phyloP scores from a whole-genome alignment of 2,888 invertebrate genomes.

The Pasiphila rectangulata region DNA sequence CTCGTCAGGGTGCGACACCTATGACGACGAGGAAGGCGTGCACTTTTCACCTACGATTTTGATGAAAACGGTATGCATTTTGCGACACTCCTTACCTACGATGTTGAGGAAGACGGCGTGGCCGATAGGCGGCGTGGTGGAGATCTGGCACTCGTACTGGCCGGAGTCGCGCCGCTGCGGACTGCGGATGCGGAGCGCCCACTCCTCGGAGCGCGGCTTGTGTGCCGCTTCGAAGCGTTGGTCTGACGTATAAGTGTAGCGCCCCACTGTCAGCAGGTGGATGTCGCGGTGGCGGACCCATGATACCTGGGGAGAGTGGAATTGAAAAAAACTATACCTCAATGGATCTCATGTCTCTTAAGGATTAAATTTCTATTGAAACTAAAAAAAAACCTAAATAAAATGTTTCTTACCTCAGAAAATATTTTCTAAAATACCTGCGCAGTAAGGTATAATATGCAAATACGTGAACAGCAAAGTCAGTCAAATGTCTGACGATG shows the following conservation, averaged over 20 bases:
- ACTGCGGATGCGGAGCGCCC: conserved; percentile 85
- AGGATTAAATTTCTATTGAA: too few relatives aligned
- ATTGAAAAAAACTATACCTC: too few relatives aligned
- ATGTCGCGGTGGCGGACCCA: conserved; percentile 96
- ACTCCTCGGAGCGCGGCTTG: conserved; percentile 92
- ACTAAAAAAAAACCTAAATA: too few relatives aligned
- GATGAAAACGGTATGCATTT: neutral
- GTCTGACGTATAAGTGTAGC: conserved; percentile 92
- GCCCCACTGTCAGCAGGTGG: conserved; percentile 92
- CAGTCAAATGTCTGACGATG: too few relatives aligned
- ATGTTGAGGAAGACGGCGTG: conserved; percentile 90
- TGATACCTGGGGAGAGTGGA: conserved; percentile 85
- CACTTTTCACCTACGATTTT: neutral
- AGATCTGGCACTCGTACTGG: conserved; percentile 95
- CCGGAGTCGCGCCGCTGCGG: conserved; percentile 91
- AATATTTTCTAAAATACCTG: too few relatives aligned
- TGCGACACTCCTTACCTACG: conserved; percentile 80
- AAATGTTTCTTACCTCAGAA: too few relatives aligned
- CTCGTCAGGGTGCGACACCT: conserved; percentile 92
- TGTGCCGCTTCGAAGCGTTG: conserved; percentile 91
- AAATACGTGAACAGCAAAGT: too few relatives aligned
- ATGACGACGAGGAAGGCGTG: too few relatives aligned
- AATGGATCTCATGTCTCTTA: too few relatives aligned
- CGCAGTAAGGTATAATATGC: too few relatives aligned
- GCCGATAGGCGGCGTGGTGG: conserved; percentile 93